phyloP scores from a whole-genome alignment of 2,888 invertebrate genomes.

The Urechis unicinctus region DNA sequence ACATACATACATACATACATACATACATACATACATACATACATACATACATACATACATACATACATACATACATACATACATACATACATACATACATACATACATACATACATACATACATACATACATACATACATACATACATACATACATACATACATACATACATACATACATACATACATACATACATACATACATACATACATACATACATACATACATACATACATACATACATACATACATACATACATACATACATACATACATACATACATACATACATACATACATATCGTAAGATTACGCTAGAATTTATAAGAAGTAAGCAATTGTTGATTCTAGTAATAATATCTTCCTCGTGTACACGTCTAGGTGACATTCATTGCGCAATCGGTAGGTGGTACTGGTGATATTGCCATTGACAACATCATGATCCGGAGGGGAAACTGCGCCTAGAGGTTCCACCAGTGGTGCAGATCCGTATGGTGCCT shows the following conservation, averaged over 20 bases:
- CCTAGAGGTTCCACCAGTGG: too few species aligned
- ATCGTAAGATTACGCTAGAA: neutral
- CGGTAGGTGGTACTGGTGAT: too few species aligned
- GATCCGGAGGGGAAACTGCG: too few species aligned
- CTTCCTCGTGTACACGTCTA: too few species aligned
- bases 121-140: constrained; percentile 1
- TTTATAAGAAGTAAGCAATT: too few species aligned
- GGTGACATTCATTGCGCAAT: too few species aligned
- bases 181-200: neutral
- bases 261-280: constrained; percentile 4
- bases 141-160: constrained; percentile 1
- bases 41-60: constrained; percentile 6
- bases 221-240: constrained; percentile 3
- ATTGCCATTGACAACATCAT: too few species aligned
- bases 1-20: constrained; percentile 1
- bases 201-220: constrained; percentile 3
- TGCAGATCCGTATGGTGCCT: too few species aligned
- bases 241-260: constrained; percentile 5
- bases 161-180: too few species aligned
- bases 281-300: constrained; percentile 7
- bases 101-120: too few species aligned
- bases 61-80: constrained; percentile 3
- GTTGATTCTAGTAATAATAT: too few species aligned
- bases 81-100: neutral
- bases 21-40: constrained; percentile 2